Evolutionary conservation across 2,113 vertebrate species (phyloP), one percentile per base, ranked within the genome.

Genomic region (Mola mola): DNA sequence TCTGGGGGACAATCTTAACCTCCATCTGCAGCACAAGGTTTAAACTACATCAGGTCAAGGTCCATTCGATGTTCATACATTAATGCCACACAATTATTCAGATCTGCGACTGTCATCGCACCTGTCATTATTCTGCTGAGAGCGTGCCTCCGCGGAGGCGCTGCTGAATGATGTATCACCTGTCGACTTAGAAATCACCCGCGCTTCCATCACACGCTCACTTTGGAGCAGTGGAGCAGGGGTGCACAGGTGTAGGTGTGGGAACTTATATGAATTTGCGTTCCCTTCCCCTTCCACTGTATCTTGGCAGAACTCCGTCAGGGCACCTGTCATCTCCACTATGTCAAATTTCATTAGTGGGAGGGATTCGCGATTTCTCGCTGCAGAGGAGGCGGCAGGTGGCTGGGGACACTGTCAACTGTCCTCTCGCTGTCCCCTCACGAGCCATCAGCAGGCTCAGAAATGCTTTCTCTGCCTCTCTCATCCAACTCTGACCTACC

Each of bases 131-230:
- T 79, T 79, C 75, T 77, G 77, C 75, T 88, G 87, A 86, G 75
- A 79, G 72, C 38, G 63, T 47, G 63, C 73, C 82, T 85, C 78
- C 9, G 61, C 1, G 76, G 85, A 75, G 53, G 31, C 25, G 15
- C 82, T 82, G 79, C 78, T 83, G 84, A 87, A 89, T 91, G 90
- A 90, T 91, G 86, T 83, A 91, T 90, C 85, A 71, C 88, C 88
- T 87, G 90, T 89, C 91, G 69, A 70, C 87, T 83, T 68, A 79
- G 66, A 86, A 85, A 80, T 81, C 86, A 82, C 80, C 66, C 56
- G 47, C 67, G 42, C 75, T 68, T 81, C 78, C 67, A 63, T 79
- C 78, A 83, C 50, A 34, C 53, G 2, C 46, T 82, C 84, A 84
- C 84, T 78, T 89, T 85, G 82, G 61, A 83, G 48, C 62, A 55